Evolutionary conservation across 2,888 invertebrate genomes (phyloP).

Genomic region (Orchesellides sinensis): DNA sequence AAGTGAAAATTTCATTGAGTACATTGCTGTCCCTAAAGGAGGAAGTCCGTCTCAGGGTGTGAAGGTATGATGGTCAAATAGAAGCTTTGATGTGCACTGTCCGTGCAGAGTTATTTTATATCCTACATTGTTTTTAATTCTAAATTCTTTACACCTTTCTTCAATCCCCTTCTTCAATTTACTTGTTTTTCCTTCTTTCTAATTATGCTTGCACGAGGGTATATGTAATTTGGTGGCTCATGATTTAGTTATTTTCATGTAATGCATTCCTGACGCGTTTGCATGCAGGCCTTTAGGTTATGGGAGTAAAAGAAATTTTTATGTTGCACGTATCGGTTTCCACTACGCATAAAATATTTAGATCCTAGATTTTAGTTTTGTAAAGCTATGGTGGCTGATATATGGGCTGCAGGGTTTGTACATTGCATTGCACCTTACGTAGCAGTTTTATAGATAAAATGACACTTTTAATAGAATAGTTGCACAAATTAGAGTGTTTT

Average conservation of each 20-base stretch:
- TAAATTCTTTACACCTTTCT: background rate
- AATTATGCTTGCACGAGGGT: background rate
- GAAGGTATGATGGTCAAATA: conserved; percentile 78
- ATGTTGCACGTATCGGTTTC: background rate
- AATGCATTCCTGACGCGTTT: background rate
- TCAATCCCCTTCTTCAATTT: background rate
- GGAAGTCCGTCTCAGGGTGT: conserved; percentile 85
- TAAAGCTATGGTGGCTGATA: too few species aligned
- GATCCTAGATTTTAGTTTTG: background rate
- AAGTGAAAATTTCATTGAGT: conserved; percentile 90
- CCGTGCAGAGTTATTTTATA: background rate
- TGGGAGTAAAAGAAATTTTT: too few species aligned
- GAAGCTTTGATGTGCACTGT: background rate
- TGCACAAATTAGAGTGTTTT: too few species aligned
- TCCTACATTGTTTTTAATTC: background rate
- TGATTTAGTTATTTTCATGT: background rate
- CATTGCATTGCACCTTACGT: background rate
- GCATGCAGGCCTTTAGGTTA: too few species aligned
- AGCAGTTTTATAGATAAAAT: too few species aligned
- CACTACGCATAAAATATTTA: too few species aligned
- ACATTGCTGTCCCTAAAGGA: conserved; percentile 77
- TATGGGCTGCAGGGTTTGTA: background rate
- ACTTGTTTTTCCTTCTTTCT: background rate
- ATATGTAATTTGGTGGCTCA: too few species aligned
- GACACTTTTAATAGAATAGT: too few species aligned